A percentile compares a stretch with the other conserved stretches of the same genome.
phyloP scores from a whole-genome alignment of 64 coral and sea anemone species.

The Astreopora myriophthalma region DNA sequence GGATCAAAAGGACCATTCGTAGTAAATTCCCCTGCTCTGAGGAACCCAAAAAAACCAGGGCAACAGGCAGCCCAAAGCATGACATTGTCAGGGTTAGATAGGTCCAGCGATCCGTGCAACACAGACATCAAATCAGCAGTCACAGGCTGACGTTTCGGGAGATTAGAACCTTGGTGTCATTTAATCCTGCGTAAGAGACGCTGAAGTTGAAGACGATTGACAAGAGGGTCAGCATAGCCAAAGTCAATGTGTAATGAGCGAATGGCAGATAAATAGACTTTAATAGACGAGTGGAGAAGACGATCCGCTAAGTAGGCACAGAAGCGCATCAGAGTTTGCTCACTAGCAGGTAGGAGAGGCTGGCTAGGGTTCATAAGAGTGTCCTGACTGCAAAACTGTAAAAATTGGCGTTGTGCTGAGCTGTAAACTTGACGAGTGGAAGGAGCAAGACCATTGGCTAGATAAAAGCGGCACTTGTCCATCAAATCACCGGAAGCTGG shows the following conservation, averaged over 20 bases:
- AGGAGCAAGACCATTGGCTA: neutral
- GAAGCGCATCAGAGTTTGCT: neutral
- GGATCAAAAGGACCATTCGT: neutral
- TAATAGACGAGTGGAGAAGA: neutral
- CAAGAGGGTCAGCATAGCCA: conserved; percentile 6
- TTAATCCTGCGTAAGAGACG: neutral
- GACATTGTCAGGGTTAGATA: neutral
- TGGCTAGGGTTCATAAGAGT: neutral
- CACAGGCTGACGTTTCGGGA: neutral
- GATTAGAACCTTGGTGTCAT: neutral
- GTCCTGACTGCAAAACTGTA: conserved; percentile 14
- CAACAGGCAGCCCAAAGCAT: conserved; percentile 45
- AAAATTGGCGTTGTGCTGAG: neutral
- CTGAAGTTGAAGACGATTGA: conserved; percentile 3
- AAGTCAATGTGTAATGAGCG: conserved; percentile 3
- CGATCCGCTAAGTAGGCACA: neutral
- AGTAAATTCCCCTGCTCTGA: neutral
- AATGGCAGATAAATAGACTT: neutral
- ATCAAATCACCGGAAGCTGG: neutral
- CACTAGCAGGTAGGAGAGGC: conserved; percentile 1
- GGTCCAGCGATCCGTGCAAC: neutral
- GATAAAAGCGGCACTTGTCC: neutral
- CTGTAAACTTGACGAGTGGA: conserved; percentile 27
- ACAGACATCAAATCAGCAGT: neutral
- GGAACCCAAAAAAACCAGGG: neutral